Percentiles rank a stretch among this genome's conserved stretches.
These are phyloP conservation scores for Colletes collaris DNA, from an alignment of 2,888 invertebrate genomes.

Conservation along the genomic window DNA sequence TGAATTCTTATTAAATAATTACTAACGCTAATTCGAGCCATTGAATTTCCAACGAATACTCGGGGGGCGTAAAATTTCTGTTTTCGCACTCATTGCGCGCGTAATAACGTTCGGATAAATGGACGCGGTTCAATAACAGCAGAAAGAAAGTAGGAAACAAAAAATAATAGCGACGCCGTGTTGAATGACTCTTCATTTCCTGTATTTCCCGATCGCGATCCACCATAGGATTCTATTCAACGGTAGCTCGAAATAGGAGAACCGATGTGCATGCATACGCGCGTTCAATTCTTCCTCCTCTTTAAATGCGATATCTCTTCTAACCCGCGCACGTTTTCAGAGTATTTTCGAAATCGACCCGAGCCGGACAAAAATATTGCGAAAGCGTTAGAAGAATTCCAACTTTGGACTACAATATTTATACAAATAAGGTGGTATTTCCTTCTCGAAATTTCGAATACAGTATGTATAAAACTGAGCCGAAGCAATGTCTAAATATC, in stretches of 20 bases:
- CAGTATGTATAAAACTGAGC: no score
- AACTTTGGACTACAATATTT: background rate
- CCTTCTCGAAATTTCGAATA: no score
- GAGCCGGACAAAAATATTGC: background rate
- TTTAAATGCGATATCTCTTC: no score
- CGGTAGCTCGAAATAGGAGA: slow-evolving; percentile 1
- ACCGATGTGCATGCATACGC: background rate
- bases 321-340: background rate
- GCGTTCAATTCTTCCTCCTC: background rate
- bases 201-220: slow-evolving; percentile 31
- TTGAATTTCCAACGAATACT: background rate
- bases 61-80: no score
- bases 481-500: no score
- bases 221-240: slow-evolving; percentile 43
- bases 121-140: slow-evolving; percentile 8
- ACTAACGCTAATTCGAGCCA: background rate
- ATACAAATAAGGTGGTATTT: no score
- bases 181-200: slow-evolving; percentile 18
- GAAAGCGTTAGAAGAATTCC: background rate
- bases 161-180: slow-evolving; percentile 1
- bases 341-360: background rate
- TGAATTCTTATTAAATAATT: background rate
- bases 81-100: slow-evolving; percentile 2
- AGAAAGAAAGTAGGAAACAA: slow-evolving; percentile 4
- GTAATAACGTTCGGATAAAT: slow-evolving; percentile 27